phyloP scores from a whole-genome alignment of 2,888 invertebrate species.

The Dinocampus coccinellae region DNA sequence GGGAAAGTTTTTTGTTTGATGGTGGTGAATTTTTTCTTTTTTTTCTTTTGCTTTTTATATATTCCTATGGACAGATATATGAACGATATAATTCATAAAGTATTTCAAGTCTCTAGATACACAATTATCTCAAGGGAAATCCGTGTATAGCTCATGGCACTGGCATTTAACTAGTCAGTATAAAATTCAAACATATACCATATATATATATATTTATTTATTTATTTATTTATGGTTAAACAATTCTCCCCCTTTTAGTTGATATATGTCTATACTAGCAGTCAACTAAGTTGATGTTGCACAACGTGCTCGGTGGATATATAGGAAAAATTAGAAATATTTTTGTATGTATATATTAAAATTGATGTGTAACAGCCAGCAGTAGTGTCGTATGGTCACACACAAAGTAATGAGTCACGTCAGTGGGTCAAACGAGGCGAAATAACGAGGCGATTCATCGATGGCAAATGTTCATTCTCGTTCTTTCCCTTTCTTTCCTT shows the following conservation, averaged over 20 bases:
- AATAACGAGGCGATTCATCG: constrained; percentile 45
- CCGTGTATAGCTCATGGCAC: neutral
- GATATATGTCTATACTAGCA: neutral
- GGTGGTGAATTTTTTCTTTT: too few species aligned
- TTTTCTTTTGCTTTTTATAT: too few species aligned
- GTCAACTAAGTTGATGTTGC: neutral
- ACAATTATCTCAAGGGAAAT: constrained; percentile 11
- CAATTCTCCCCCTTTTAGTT: neutral
- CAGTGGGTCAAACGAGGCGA: constrained; percentile 48
- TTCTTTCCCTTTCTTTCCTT: too few species aligned
- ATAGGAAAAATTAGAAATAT: neutral
- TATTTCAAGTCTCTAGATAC: neutral
- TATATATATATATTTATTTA: neutral
- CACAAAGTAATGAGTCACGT: constrained; percentile 41
- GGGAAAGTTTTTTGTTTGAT: too few species aligned
- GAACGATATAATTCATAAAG: neutral
- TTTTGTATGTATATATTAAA: constrained; percentile 15
- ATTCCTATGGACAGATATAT: neutral
- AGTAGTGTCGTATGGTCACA: too few species aligned
- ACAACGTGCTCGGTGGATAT: neutral
- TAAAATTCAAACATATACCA: too few species aligned
- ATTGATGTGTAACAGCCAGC: constrained; percentile 5
- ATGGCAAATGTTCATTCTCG: constrained; percentile 34
- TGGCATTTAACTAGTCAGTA: neutral
- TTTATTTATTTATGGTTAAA: neutral